phyloP scores from a whole-genome alignment of 2,888 invertebrate species.

The Cataglyphis livida region DNA sequence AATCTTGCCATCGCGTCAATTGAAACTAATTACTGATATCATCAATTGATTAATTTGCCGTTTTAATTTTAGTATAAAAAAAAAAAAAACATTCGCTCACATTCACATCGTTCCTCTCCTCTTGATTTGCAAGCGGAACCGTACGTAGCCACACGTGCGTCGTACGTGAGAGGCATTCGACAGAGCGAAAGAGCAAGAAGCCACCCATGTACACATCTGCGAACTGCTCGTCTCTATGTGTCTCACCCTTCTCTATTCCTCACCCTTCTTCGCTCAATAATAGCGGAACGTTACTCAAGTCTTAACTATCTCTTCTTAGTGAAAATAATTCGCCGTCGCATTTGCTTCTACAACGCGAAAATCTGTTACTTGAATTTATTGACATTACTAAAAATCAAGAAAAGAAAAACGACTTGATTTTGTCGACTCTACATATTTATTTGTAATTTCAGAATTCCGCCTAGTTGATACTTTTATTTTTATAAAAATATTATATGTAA shows the following conservation, averaged over 20 bases:
- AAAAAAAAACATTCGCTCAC: constrained; percentile 28
- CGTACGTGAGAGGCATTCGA: constrained; percentile 59
- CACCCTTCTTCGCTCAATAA: background rate
- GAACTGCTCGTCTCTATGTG: constrained; percentile 11
- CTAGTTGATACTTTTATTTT: background rate
- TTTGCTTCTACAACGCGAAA: constrained; percentile 2
- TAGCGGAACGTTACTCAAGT: constrained; percentile 11
- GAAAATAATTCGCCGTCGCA: constrained; percentile 15
- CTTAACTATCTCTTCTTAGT: constrained; percentile 33
- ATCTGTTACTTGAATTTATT: constrained; percentile 19
- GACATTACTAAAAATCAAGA: constrained; percentile 16
- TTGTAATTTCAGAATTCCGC: constrained; percentile 5
- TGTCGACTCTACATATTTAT: constrained; percentile 2
- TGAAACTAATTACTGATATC: constrained; percentile 14
- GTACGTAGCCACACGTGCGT: constrained; percentile 55
- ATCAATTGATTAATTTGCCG: constrained; percentile 12
- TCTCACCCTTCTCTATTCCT: background rate
- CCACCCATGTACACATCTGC: background rate
- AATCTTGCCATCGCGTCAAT: background rate
- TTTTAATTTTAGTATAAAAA: constrained; percentile 56
- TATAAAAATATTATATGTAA: background rate
- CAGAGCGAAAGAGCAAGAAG: constrained; percentile 26
- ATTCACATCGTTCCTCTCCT: constrained; percentile 32
- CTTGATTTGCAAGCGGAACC: constrained; percentile 46
- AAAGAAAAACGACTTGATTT: background rate